Base-by-base conservation (phyloP, 2,888 invertebrate species). In the Drosophila infuscata region DNA sequence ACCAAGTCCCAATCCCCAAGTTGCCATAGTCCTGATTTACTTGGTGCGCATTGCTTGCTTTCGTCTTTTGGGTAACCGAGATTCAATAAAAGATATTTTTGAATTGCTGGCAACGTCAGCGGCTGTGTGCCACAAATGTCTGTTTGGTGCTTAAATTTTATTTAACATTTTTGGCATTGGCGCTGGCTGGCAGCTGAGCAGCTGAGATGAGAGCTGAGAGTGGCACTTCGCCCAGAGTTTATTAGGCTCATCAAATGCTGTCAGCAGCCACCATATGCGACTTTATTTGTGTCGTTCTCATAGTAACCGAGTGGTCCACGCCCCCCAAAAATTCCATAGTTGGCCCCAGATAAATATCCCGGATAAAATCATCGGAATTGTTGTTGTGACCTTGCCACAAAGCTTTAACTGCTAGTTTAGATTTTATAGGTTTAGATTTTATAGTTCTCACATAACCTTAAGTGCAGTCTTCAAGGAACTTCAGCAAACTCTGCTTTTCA, bases 21-120 rank as follows among this genome's bases (percentile, higher is more conserved):
- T 3, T 20, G 5, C 46, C 2, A 25, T 36, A n/a, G 61, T 54
- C 57, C 54, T 25, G 33, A 49, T 58, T 62, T 46, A 48, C 33
- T 49, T n/a, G 30, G 3, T 30, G 56, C 33, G 25, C 15, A 36
- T 36, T 35, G 35, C 38, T 25, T 35, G 52, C 63, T 32, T 61
- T 70, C 58, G 53, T 57, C 65, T 69, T 70, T 70, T 69, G 82
- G 74, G 72, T 67, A 72, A 73, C 82, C 60, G 68, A 81, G 89
- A 86, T 88, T 86, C 87, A 88, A 86, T 88, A 76, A 73, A 71
- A 88, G 82, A 88, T 86, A 81, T 77, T 81, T 81, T 81, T 78
- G 72, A 81, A 78, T 80, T 74, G 77, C 43, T 65, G 74, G 65
- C 76, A 66, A 59, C 48, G 70, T 61, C 53, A 63, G 32, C 20